phyloP scores from a whole-genome alignment of 2,113 vertebrate genomes.

The Mesocricetus auratus region DNA sequence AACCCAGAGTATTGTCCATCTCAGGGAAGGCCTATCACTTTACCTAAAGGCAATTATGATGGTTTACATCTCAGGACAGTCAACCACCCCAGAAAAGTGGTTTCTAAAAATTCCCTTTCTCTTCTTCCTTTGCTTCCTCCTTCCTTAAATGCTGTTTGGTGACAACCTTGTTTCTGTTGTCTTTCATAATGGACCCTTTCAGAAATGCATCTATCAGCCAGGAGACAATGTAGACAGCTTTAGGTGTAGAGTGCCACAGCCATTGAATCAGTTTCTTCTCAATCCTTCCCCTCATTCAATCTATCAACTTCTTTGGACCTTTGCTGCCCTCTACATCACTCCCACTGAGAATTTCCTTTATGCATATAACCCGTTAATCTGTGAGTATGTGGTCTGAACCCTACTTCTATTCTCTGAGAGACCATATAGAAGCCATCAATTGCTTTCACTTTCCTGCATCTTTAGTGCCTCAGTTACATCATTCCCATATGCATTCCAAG shows the following conservation, averaged over 20 bases:
- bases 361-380: background rate
- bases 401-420: background rate
- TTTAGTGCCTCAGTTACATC: background rate
- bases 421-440: background rate
- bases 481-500: constrained; percentile 6
- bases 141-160: background rate
- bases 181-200: background rate
- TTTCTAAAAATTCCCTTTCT: background rate
- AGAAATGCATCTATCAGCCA: constrained; percentile 7
- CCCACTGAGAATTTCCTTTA: background rate
- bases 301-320: background rate
- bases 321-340: background rate
- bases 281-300: background rate
- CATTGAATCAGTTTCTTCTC: background rate
- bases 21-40: background rate
- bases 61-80: background rate
- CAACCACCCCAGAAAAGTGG: background rate
- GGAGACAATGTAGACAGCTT: background rate
- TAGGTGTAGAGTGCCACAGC: background rate
- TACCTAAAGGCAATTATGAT: background rate
- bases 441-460: background rate
- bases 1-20: background rate
- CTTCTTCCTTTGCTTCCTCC: background rate
- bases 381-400: background rate
- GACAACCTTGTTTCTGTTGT: background rate